Conservation (phyloP, 2,888 invertebrate species). For the Orchesella flavescens region DNA sequence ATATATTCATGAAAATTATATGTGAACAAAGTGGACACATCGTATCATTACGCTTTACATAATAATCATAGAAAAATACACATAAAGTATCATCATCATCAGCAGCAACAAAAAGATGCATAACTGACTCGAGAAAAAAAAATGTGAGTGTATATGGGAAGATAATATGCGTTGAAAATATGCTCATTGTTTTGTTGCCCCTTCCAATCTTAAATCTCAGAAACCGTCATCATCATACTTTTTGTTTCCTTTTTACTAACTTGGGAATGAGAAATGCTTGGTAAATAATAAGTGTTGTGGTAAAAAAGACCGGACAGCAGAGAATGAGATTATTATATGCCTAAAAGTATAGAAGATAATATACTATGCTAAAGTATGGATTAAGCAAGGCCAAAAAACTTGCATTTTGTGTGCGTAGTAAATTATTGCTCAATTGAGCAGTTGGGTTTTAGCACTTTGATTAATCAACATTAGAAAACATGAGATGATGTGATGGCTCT, state of each 20-base stretch:
- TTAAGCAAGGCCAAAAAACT: too few relatives aligned
- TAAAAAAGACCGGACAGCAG: too few relatives aligned
- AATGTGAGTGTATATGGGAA: neutral
- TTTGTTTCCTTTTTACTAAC: neutral
- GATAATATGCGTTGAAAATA: neutral
- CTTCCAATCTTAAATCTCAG: neutral
- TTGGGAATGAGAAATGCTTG: too few relatives aligned
- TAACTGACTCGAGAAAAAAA: neutral
- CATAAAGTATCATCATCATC: constrained; percentile 3
- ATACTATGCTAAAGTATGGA: too few relatives aligned
- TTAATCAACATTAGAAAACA: constrained; percentile 1
- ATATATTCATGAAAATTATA: neutral
- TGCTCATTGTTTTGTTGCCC: neutral
- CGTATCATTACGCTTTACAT: constrained; percentile 9
- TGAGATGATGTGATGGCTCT: neutral
- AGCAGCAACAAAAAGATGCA: neutral
- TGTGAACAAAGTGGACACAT: constrained; percentile 13
- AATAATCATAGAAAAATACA: constrained; percentile 3
- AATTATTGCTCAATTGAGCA: too few relatives aligned
- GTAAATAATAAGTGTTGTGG: too few relatives aligned
- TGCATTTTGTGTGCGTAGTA: too few relatives aligned
- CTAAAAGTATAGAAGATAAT: too few relatives aligned
- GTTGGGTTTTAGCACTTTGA: constrained; percentile 8
- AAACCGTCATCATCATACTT: neutral
- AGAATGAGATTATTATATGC: too few relatives aligned